phyloP scores from a whole-genome alignment of 2,888 invertebrate species.

The Artemia sp. region DNA sequence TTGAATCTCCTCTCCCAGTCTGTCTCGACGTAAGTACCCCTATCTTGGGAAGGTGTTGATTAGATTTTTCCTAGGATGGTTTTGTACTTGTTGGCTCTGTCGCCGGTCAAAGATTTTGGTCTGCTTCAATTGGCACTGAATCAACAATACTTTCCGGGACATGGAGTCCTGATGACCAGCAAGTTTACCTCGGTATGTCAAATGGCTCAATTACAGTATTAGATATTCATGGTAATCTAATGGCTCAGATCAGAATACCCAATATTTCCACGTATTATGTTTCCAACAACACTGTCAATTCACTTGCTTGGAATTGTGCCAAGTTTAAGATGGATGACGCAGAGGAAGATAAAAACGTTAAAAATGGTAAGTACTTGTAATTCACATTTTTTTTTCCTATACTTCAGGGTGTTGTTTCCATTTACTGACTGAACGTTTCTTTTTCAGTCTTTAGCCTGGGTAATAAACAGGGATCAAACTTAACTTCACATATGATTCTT shows the following conservation, averaged over 20 bases:
- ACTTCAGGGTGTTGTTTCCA: too few relatives aligned
- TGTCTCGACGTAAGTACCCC: too few relatives aligned
- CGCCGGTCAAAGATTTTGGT: conserved; percentile 94
- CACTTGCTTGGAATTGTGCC: conserved; percentile 90
- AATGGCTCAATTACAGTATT: conserved; percentile 88
- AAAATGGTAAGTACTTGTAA: too few relatives aligned
- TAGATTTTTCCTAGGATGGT: conserved; percentile 51
- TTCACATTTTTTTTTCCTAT: too few relatives aligned
- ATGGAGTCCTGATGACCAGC: conserved; percentile 91
- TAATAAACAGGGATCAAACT: too few relatives aligned
- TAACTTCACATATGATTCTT: too few relatives aligned
- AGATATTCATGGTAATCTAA: conserved; percentile 59
- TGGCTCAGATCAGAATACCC: conserved; percentile 24
- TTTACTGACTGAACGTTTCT: too few relatives aligned
- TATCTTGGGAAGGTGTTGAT: too few relatives aligned
- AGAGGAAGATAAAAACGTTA: background rate
- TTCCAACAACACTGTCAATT: conserved; percentile 13
- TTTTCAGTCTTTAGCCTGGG: too few relatives aligned
- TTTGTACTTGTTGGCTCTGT: conserved; percentile 95
- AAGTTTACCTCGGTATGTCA: conserved; percentile 87
- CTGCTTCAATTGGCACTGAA: conserved; percentile 84
- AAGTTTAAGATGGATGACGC: conserved; percentile 90
- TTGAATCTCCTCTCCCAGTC: too few relatives aligned
- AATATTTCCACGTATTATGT: conserved; percentile 6
- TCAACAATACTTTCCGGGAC: conserved; percentile 87